Conservation (phyloP, 2,113 vertebrate genomes). For the Prunella himalayana region DNA sequence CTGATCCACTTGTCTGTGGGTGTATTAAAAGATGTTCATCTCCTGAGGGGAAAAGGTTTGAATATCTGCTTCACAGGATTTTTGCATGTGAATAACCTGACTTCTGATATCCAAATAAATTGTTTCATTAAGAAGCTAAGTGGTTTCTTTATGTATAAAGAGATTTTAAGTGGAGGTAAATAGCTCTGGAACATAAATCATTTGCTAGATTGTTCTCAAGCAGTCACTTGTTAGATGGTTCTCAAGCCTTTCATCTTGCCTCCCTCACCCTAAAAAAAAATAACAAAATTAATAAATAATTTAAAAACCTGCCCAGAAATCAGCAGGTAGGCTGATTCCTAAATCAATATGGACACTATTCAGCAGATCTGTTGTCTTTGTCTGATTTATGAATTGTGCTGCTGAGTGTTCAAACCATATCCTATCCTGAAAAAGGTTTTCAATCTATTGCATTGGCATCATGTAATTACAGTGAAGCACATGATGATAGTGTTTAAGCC, state of each 20-base stretch:
- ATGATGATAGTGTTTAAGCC: slow-evolving; percentile 24
- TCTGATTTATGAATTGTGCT: not conserved
- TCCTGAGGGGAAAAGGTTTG: not conserved
- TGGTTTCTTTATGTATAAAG: not conserved
- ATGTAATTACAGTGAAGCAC: not conserved
- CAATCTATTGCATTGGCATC: not conserved
- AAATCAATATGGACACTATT: not conserved
- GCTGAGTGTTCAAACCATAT: not conserved
- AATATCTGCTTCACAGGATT: not conserved
- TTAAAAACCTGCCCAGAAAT: not conserved
- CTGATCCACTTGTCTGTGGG: not conserved
- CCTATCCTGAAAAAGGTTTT: not conserved
- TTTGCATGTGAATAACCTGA: not conserved
- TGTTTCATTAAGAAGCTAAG: not conserved
- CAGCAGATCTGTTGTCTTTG: not conserved
- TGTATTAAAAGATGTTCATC: not conserved
- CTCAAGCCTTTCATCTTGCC: not conserved
- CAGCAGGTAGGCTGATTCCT: not conserved
- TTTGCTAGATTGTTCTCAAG: not conserved
- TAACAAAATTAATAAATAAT: not conserved
- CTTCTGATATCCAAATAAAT: not conserved
- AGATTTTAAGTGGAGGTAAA: not conserved
- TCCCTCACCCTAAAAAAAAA: accelerated
- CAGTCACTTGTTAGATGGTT: not conserved
- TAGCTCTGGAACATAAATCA: not conserved